Evolutionary conservation across 2,888 invertebrate genomes (phyloP), one percentile per base, ranked within the genome.

Genomic region (Leptodirus hochenwartii): DNA sequence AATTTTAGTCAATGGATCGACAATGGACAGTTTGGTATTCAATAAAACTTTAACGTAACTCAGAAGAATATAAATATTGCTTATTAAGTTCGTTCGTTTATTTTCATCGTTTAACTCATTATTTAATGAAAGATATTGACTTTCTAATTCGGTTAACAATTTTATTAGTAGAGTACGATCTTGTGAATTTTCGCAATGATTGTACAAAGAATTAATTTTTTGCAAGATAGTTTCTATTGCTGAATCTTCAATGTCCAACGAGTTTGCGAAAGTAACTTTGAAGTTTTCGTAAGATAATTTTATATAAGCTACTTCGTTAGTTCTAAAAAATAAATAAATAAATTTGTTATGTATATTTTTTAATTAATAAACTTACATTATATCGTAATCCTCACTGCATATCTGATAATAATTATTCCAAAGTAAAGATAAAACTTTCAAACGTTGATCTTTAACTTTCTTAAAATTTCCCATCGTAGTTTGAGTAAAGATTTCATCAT

Each of bases 1-100:
- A 38, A 73, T 67, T 51, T 85, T 85, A 33, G 77, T 70, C 0
- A 82, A 71, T 1, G 88, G 87, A 59, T 93, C 93, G 4, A 90
- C 74, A 1, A 69, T 53, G 11, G 74, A 75, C 8, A 76, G 58
- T 47, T 69, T 64, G 0, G 68, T 60, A 45, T 70, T 62, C 4
- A 76, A 47, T 39, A 60, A 56, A 1, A 66, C 47, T 41, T 69
- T 64, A 1, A 71, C 39, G 12, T 65, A 50, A 38, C 71, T 71
- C 3, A 67, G 51, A 12, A 61, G 41, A 26, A 50, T 45, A 37
- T 51, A 51, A 13, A 47, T 31, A 35, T 49, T 47, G 4, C 48
- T 43, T 22, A 52, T 44, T 25, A 33, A 25, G 25, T 11, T 6
- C 6, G 9, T 24, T 24, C 6, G 11, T 6, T 6, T 10, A 10